A percentile compares a stretch with the other conserved stretches of the same genome.
Conservation (phyloP, 1,140 invertebrate genomes). For the Melitaea cinxia region DNA sequence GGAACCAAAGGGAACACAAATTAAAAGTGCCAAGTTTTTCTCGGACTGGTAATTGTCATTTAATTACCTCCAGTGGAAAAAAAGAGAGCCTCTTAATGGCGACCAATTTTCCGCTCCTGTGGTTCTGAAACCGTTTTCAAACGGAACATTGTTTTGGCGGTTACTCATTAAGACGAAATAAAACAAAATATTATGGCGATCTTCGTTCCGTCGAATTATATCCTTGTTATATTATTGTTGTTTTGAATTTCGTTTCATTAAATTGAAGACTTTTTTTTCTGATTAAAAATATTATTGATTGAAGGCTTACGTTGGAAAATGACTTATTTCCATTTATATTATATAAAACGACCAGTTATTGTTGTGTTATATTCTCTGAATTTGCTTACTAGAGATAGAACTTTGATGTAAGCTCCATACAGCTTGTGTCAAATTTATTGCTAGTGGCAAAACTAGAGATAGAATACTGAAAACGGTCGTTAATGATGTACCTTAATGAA, state of each 20-base stretch:
- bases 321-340: too few relatives aligned
- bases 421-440: too few relatives aligned
- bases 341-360: too few relatives aligned
- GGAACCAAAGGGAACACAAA: background rate
- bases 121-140: slow-evolving; percentile 51
- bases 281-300: background rate
- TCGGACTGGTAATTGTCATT: slow-evolving; percentile 70
- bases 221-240: background rate
- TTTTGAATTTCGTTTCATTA: background rate
- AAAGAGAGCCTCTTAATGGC: slow-evolving; percentile 66
- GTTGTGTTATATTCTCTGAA: too few relatives aligned
- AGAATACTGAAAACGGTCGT: too few relatives aligned
- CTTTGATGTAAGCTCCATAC: too few relatives aligned
- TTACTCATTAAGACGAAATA: slow-evolving; percentile 41
- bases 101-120: slow-evolving; percentile 67
- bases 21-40: slow-evolving; percentile 27
- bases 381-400: too few relatives aligned
- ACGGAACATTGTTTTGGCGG: slow-evolving; percentile 62
- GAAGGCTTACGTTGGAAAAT: too few relatives aligned
- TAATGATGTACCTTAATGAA: too few relatives aligned
- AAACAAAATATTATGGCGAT: slow-evolving; percentile 31
- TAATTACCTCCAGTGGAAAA: slow-evolving; percentile 61
- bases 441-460: too few relatives aligned
- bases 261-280: background rate
- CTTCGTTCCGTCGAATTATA: background rate